Conservation (phyloP, 2,888 invertebrate species). For the Tenodera sinensis region DNA sequence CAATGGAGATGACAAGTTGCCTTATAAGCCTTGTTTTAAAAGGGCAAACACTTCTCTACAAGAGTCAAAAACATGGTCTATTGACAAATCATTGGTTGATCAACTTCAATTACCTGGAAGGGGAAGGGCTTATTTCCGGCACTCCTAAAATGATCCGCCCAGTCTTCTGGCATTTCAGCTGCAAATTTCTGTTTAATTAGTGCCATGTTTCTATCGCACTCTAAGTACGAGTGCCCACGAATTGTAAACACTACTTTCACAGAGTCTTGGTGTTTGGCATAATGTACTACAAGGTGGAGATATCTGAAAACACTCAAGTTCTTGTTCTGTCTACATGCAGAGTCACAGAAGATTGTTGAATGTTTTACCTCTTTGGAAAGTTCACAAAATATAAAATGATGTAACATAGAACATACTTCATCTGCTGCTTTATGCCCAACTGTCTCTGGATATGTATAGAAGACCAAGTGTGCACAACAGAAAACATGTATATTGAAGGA, state of each 20-base stretch:
- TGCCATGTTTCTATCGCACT: not conserved
- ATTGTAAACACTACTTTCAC: not conserved
- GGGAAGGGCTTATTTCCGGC: too few species aligned
- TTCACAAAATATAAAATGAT: constrained; percentile 2
- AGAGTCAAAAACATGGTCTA: not conserved
- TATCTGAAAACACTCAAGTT: not conserved
- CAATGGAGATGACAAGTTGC: not conserved
- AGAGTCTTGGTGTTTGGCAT: not conserved
- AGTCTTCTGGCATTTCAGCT: too few species aligned
- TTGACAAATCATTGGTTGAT: too few species aligned
- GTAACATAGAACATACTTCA: constrained; percentile 2
- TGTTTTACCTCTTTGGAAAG: not conserved
- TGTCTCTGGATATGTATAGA: too few species aligned
- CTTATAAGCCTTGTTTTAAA: not conserved
- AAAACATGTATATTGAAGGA: too few species aligned
- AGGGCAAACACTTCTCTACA: not conserved
- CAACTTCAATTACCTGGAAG: too few species aligned
- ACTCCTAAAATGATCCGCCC: too few species aligned
- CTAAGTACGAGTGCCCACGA: not conserved
- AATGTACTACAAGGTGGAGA: too few species aligned
- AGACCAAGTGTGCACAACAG: too few species aligned
- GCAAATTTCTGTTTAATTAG: not conserved
- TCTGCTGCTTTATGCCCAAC: not conserved
- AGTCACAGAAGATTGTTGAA: not conserved
- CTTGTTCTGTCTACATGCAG: not conserved